Conservation (phyloP, 1,140 invertebrate genomes). For the Calycopis cecrops region DNA sequence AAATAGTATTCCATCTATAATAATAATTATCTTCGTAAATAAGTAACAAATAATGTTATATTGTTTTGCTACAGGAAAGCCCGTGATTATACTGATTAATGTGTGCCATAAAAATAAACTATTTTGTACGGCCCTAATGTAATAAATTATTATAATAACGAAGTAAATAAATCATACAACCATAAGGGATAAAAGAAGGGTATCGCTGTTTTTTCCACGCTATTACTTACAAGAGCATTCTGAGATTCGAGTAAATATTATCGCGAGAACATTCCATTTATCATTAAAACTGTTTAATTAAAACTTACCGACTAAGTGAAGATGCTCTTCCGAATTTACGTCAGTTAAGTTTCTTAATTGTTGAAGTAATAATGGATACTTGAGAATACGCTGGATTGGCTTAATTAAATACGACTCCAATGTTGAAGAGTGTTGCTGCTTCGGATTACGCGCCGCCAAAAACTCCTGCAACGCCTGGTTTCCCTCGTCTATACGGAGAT, state of each 20-base stretch:
- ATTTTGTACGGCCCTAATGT: slow-evolving; percentile 5
- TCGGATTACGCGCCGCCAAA: slow-evolving; percentile 92
- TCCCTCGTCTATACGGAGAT: slow-evolving; percentile 85
- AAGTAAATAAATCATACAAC: slow-evolving; percentile 13
- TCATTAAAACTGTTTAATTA: slow-evolving; percentile 8
- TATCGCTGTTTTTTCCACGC: too few relatives aligned
- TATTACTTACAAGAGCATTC: too few relatives aligned
- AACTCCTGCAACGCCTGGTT: slow-evolving; percentile 98
- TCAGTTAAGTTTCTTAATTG: slow-evolving; percentile 96
- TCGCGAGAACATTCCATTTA: neutral
- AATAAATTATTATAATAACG: slow-evolving; percentile 14
- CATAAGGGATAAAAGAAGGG: slow-evolving; percentile 9
- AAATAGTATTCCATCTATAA: neutral
- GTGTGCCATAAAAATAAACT: slow-evolving; percentile 19
- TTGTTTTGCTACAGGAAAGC: neutral
- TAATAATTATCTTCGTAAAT: neutral
- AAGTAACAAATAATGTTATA: slow-evolving; percentile 6
- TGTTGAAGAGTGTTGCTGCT: slow-evolving; percentile 96
- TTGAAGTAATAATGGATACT: slow-evolving; percentile 96
- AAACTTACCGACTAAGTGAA: slow-evolving; percentile 88
- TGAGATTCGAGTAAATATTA: neutral
- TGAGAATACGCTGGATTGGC: slow-evolving; percentile 98
- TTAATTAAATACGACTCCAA: slow-evolving; percentile 99
- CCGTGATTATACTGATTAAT: slow-evolving; percentile 13
- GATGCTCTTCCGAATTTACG: slow-evolving; percentile 93